phyloP scores from a whole-genome alignment of 2,113 vertebrate species.

The Cyphomyrus discorhynchus region DNA sequence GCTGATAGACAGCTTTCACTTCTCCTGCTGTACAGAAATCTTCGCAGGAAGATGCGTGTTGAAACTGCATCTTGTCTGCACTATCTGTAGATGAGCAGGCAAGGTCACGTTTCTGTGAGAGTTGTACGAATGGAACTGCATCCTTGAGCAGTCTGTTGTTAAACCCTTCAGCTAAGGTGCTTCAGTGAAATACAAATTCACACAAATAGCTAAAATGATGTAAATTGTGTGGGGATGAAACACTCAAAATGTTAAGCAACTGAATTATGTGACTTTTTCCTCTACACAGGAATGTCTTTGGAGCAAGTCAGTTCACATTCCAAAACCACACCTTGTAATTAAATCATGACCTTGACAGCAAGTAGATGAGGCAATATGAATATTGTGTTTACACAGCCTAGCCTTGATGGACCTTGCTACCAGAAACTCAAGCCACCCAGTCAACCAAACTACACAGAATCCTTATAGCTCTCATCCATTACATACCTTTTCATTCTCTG shows the following conservation, averaged over 20 bases:
- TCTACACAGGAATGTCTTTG: neutral
- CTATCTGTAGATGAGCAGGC: neutral
- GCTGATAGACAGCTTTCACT: conserved; percentile 13
- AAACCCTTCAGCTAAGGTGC: neutral
- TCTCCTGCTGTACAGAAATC: neutral
- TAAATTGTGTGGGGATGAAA: neutral
- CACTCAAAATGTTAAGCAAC: neutral
- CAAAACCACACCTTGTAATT: conserved; percentile 5
- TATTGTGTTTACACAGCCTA: conserved; percentile 3
- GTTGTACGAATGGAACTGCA: neutral
- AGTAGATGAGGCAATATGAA: conserved; percentile 6
- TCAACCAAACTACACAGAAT: neutral
- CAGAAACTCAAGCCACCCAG: neutral
- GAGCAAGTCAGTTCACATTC: conserved; percentile 6
- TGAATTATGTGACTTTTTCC: neutral
- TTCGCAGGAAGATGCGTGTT: conserved; percentile 1
- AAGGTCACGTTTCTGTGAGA: neutral
- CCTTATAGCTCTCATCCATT: neutral
- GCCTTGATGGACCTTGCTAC: neutral
- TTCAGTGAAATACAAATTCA: neutral
- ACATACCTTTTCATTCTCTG: neutral
- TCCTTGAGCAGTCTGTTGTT: neutral
- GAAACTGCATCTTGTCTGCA: neutral
- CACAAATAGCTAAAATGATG: neutral
- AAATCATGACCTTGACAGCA: neutral